phyloP scores from a whole-genome alignment of 2,113 vertebrate genomes.

The Chroicocephalus ridibundus region DNA sequence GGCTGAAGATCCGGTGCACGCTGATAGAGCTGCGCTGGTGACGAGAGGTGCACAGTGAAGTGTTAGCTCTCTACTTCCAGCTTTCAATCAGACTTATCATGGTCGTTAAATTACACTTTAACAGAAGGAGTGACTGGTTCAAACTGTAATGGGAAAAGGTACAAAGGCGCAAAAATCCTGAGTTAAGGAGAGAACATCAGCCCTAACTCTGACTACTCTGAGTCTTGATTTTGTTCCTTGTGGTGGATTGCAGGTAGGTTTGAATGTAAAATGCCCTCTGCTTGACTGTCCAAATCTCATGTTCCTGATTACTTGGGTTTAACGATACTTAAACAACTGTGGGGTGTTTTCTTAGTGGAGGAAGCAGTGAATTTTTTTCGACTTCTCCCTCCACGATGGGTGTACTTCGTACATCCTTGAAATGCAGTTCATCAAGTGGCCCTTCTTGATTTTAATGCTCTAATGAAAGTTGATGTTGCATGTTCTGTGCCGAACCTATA shows the following conservation, averaged over 20 bases:
- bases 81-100: background rate
- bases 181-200: slow-evolving; percentile 69
- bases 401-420: background rate
- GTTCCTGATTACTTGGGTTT: background rate
- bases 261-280: slow-evolving; percentile 30
- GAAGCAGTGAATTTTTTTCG: background rate
- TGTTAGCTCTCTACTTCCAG: background rate
- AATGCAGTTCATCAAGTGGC: background rate
- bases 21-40: background rate
- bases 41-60: background rate
- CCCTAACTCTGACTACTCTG: slow-evolving; percentile 62
- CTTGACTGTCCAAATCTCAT: background rate
- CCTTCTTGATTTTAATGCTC: background rate
- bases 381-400: background rate
- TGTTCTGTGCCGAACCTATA: background rate
- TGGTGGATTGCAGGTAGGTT: slow-evolving; percentile 55
- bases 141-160: background rate
- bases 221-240: slow-evolving; percentile 20
- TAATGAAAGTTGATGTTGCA: background rate
- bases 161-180: background rate
- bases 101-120: background rate
- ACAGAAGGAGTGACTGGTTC: background rate
- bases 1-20: background rate
- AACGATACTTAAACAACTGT: background rate
- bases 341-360: background rate